phyloP scores from a whole-genome alignment of 2,888 invertebrate genomes.

The Apodemia hepburni region DNA sequence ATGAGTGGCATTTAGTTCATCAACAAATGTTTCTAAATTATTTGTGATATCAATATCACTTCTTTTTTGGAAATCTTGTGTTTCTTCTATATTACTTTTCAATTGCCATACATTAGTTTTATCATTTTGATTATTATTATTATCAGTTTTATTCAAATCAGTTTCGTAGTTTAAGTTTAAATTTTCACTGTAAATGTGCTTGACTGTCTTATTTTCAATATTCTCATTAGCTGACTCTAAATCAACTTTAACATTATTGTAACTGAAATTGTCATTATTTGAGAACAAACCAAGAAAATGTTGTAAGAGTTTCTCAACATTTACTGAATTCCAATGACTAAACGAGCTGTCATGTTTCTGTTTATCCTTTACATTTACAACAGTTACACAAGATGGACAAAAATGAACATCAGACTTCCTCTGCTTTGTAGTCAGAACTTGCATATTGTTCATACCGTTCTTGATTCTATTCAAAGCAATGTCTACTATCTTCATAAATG shows the following conservation, averaged over 20 bases:
- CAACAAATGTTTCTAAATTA: no score
- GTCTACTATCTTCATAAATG: constrained; percentile 34
- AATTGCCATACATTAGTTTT: neutral
- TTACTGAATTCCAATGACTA: constrained; percentile 33
- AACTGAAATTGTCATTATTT: constrained; percentile 20
- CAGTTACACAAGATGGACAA: constrained; percentile 35
- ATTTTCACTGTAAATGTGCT: no score
- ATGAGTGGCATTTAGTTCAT: no score
- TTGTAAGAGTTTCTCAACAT: constrained; percentile 33
- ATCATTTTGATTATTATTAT: no score
- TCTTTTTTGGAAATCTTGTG: no score
- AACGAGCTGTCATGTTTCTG: constrained; percentile 31
- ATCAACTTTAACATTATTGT: neutral
- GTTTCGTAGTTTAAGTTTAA: no score
- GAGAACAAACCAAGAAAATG: constrained; percentile 31
- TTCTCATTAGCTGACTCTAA: no score
- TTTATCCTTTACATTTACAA: constrained; percentile 29
- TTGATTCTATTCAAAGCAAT: constrained; percentile 34
- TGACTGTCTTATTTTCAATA: constrained; percentile 5
- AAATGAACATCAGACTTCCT: constrained; percentile 30
- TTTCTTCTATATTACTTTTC: no score
- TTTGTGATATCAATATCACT: no score
- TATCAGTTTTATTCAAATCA: neutral
- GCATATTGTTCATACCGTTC: constrained; percentile 28
- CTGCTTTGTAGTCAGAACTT: neutral